Conservation (phyloP, 2,888 invertebrate genomes). For the Drosophila pegasa region DNA sequence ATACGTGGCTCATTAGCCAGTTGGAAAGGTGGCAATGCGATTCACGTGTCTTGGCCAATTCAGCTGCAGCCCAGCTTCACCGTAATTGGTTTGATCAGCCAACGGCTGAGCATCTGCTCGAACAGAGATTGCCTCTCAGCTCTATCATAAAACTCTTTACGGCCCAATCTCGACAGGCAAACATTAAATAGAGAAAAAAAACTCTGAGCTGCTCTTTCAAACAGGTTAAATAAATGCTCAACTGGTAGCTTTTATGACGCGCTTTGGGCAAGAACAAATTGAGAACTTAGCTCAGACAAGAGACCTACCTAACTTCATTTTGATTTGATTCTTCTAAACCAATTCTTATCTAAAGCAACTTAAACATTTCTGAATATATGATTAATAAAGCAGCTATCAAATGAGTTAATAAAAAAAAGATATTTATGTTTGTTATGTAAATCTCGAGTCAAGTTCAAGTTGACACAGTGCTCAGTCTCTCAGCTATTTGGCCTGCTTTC, state of each 20-base stretch:
- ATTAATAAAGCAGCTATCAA: background rate
- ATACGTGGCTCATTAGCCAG: constrained; percentile 46
- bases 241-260: background rate
- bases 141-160: constrained; percentile 23
- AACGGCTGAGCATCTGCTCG: constrained; percentile 18
- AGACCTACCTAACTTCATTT: background rate
- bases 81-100: constrained; percentile 50
- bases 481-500: constrained; percentile 22
- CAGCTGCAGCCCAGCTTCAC: constrained; percentile 6
- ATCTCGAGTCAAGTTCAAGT: constrained; percentile 6
- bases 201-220: background rate
- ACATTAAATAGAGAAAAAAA: background rate
- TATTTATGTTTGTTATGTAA: constrained; percentile 19
- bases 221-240: background rate
- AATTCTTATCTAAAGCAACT: background rate
- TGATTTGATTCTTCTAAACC: background rate
- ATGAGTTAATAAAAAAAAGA: background rate
- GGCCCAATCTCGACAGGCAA: constrained; percentile 19
- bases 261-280: background rate
- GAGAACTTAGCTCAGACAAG: background rate
- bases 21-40: constrained; percentile 42
- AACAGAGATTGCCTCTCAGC: constrained; percentile 17
- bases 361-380: background rate
- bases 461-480: constrained; percentile 1
- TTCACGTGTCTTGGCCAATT: constrained; percentile 27